Evolutionary conservation across 1,140 invertebrate genomes (phyloP), one percentile per base, ranked within the genome.

Genomic region (Bombus breviceps): DNA sequence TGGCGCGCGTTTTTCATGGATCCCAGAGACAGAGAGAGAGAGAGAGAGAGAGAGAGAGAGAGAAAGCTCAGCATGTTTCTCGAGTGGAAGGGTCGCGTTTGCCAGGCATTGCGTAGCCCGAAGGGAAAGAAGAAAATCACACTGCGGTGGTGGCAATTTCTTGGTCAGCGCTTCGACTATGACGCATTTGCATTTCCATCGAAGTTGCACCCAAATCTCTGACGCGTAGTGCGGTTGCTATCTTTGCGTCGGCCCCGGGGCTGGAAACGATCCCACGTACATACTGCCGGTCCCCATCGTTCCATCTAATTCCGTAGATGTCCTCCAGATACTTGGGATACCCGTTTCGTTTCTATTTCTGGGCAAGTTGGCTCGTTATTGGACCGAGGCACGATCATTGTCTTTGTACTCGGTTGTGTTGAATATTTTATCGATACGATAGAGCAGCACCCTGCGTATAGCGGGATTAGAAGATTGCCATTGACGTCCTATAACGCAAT

Each of bases 161-260:
- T 53, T n/a, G 81, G 81, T 76, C 81, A 83, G 43, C 81, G 73
- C 41, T 83, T 83, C 81, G 2, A 41, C 73, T 68, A 57, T 77
- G 81, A 83, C 81, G 81, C 69, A 83, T 83, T 83, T 83, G 73
- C 81, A 83, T 83, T 83, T 77, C 73, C 81, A 76, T 83, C 73
- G 73, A 76, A 68, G 73, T 68, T 34, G 47, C 47, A 22, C 6
- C 47, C 18, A 53, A 53, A 53, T 53, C 47, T 53, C 18, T 18
- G 47, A 53, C 47, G 71, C 25, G 47, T 15, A 41, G 53, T 15
- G 72, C 41, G n/a, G 47, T 22, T 53, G 5, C 81, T 83, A 74
- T 83, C 71, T 83, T 83, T 75, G 71, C 18, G 18, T 6, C 47
- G 32, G 53, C 1, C 57, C 37, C 59, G 69, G 37, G 22, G 32